Conservation (phyloP, 1,140 invertebrate genomes). For the Drosophila leontia region DNA sequence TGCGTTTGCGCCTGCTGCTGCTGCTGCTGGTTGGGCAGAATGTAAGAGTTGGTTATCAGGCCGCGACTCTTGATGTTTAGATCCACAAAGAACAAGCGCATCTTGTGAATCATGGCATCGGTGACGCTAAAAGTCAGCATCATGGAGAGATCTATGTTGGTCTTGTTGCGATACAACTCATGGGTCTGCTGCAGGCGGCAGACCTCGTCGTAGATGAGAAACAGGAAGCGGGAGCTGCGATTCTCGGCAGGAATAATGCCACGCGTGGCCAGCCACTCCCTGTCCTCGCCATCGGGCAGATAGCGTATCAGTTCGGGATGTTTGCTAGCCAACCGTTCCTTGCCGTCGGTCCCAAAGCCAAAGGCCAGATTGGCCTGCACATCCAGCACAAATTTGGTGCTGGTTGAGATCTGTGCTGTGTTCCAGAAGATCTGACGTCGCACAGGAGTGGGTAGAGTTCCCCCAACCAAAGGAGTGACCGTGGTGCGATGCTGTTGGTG, state of each 20-base stretch:
- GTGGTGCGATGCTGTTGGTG: slow-evolving; percentile 15
- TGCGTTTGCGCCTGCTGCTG: slow-evolving; percentile 37
- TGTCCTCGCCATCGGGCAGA: slow-evolving; percentile 78
- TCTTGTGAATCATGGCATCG: slow-evolving; percentile 81
- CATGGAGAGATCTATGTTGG: slow-evolving; percentile 72
- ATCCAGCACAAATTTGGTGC: slow-evolving; percentile 80
- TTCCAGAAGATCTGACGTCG: slow-evolving; percentile 84
- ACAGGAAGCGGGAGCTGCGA: slow-evolving; percentile 78
- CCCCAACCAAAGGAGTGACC: slow-evolving; percentile 51
- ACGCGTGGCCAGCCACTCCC: slow-evolving; percentile 73
- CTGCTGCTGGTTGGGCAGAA: slow-evolving; percentile 50
- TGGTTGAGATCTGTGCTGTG: slow-evolving; percentile 76
- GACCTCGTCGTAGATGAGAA: slow-evolving; percentile 81
- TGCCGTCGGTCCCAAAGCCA: slow-evolving; percentile 79
- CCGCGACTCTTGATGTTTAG: slow-evolving; percentile 83
- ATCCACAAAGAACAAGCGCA: slow-evolving; percentile 81
- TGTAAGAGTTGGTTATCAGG: slow-evolving; percentile 79
- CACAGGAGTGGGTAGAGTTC: slow-evolving; percentile 60
- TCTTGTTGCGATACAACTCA: slow-evolving; percentile 68
- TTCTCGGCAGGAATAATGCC: slow-evolving; percentile 78
- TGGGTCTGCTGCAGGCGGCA: slow-evolving; percentile 71
- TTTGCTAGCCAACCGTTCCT: slow-evolving; percentile 80
- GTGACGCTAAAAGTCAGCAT: slow-evolving; percentile 78
- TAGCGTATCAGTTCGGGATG: slow-evolving; percentile 84
- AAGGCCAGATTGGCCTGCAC: slow-evolving; percentile 83